Evolutionary conservation across 2,113 vertebrate species (phyloP).

Genomic region (Phycodurus eques): DNA sequence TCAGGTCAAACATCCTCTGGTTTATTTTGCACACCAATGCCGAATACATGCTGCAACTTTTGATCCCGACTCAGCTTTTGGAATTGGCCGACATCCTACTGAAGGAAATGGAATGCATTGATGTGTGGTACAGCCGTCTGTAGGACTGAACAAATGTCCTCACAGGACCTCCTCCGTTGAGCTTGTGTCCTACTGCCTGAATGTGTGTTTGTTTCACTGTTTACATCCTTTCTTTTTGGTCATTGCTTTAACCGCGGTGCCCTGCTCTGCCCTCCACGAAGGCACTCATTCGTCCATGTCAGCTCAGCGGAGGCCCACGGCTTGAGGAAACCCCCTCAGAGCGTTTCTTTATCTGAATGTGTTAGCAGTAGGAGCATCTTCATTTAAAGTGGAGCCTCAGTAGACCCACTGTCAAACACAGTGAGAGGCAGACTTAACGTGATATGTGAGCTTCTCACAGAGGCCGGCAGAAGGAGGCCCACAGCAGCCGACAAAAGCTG

Average conservation of each 20-base stretch:
- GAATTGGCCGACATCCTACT: constrained; percentile 14
- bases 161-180: constrained; percentile 36
- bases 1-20: constrained; percentile 6
- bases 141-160: constrained; percentile 47
- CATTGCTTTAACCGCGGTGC: constrained; percentile 37
- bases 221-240: constrained; percentile 39
- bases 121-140: constrained; percentile 36
- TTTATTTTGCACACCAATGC: constrained; percentile 9
- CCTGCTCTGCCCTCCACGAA: constrained; percentile 35
- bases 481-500: constrained; percentile 35
- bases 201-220: constrained; percentile 26
- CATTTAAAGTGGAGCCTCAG: constrained; percentile 49
- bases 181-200: constrained; percentile 42
- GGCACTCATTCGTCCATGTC: constrained; percentile 35
- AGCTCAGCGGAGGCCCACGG: constrained; percentile 39
- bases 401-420: constrained; percentile 52
- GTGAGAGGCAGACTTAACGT: constrained; percentile 52
- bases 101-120: constrained; percentile 16
- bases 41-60: constrained; percentile 32
- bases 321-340: constrained; percentile 51
- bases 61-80: constrained; percentile 31
- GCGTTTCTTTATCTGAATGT: constrained; percentile 47
- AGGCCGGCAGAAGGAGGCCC: constrained; percentile 28
- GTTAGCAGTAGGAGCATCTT: constrained; percentile 42
- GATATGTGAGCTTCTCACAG: constrained; percentile 52